Conservation (phyloP, 2,888 invertebrate genomes). For the Drosophila mayaguana region DNA sequence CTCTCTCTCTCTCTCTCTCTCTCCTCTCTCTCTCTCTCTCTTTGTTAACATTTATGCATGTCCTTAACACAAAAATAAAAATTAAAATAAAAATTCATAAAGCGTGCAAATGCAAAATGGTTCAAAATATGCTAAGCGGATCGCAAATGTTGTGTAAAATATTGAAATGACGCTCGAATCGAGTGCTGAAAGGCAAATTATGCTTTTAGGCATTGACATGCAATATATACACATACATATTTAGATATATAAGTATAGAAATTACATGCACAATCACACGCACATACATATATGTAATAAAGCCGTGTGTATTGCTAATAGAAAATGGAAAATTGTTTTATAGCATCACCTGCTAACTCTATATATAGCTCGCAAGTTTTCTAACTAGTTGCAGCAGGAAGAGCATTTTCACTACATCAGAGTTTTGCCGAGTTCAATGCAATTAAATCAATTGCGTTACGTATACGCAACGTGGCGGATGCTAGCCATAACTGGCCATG, state of each 20-base stretch:
- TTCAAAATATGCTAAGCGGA: not conserved
- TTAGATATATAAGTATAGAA: not conserved
- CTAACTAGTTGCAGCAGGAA: slow-evolving; percentile 29
- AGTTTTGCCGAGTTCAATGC: slow-evolving; percentile 27
- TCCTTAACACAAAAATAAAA: not conserved
- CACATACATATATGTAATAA: not conserved
- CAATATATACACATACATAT: not conserved
- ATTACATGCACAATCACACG: not conserved
- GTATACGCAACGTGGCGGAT: slow-evolving; percentile 45
- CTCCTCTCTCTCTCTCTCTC: not conserved
- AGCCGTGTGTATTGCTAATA: slow-evolving; percentile 10
- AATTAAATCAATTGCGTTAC: slow-evolving; percentile 72
- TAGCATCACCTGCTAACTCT: not conserved
- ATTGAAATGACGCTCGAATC: not conserved
- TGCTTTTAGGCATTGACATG: not conserved
- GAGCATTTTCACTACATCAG: slow-evolving; percentile 4
- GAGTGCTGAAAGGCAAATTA: no score
- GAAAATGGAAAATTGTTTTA: slow-evolving; percentile 15
- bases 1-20: not conserved
- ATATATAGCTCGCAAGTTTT: slow-evolving; percentile 27
- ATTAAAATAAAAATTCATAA: slow-evolving; percentile 18
- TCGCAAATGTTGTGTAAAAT: slow-evolving; percentile 2
- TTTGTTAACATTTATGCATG: no score
- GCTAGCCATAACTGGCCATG: slow-evolving; percentile 32
- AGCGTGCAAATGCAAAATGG: slow-evolving; percentile 4